phyloP scores from a whole-genome alignment of 2,113 vertebrate species.

The Callaeas wilsoni region DNA sequence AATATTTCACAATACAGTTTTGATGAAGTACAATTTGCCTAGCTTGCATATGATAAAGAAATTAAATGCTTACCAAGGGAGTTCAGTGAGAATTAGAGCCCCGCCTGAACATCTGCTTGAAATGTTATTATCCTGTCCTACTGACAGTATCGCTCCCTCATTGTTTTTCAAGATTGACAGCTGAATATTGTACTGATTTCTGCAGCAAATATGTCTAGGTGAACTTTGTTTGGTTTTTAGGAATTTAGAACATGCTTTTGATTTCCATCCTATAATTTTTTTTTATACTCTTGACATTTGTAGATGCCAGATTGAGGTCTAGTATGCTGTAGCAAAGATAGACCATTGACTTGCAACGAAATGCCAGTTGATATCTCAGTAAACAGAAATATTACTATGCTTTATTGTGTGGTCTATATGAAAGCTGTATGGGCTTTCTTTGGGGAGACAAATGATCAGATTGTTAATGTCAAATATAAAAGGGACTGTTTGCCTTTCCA shows the following conservation, averaged over 20 bases:
- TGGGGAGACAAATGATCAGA: slow-evolving; percentile 83
- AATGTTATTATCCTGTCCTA: slow-evolving; percentile 80
- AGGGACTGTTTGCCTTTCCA: slow-evolving; percentile 66
- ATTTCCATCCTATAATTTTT: slow-evolving; percentile 60
- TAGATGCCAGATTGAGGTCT: slow-evolving; percentile 88
- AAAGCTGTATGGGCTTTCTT: slow-evolving; percentile 80
- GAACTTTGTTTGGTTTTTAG: slow-evolving; percentile 72
- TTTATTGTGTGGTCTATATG: slow-evolving; percentile 82
- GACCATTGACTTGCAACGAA: slow-evolving; percentile 80
- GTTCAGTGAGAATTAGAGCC: slow-evolving; percentile 77
- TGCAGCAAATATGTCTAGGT: slow-evolving; percentile 74
- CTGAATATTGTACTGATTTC: slow-evolving; percentile 78
- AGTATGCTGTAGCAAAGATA: slow-evolving; percentile 78
- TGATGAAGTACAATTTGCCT: slow-evolving; percentile 80
- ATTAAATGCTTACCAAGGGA: slow-evolving; percentile 83
- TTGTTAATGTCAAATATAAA: slow-evolving; percentile 90
- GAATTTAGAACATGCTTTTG: slow-evolving; percentile 70
- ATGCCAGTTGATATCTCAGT: slow-evolving; percentile 90
- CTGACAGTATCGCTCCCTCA: slow-evolving; percentile 71
- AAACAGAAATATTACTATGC: slow-evolving; percentile 90
- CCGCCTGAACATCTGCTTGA: slow-evolving; percentile 81
- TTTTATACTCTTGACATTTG: slow-evolving; percentile 86
- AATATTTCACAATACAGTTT: slow-evolving; percentile 80
- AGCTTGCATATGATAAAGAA: slow-evolving; percentile 82
- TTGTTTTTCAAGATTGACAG: slow-evolving; percentile 78